Base-by-base conservation (phyloP, 1,140 invertebrate species). In the Bicyclus anynana region DNA sequence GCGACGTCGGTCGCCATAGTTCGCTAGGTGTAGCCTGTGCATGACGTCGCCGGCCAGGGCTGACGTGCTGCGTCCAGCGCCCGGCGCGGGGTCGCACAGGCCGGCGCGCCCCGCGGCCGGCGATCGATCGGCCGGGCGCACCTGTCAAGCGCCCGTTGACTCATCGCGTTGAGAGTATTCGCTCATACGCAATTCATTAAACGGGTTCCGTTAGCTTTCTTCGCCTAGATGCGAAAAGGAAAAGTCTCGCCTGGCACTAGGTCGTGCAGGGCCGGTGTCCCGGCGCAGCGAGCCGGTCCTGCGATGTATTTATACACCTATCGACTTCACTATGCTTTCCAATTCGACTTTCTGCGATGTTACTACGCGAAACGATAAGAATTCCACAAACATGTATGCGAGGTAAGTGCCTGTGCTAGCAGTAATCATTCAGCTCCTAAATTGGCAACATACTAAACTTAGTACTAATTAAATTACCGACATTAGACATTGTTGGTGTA, bases 121-220 rank as follows among this genome's bases (percentile, higher is more conserved):
- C 62, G 69, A 87, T 87, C 84, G 82, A 87, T 87, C 78, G 75
- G 63, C 72, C 77, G 70, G 77, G 73, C 80, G 70, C 81, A 82
- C 72, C 80, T 87, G 84, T 87, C 84, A 84, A 83, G 74, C 72
- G 75, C 77, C 73, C 77, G 80, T 85, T 87, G 82, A 85, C 80
- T 87, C 82, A 87, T 85, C 82, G 70, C 64, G 54, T 50, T 60
- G 60, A 59, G 54, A 62, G 40, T 62, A 69, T 71, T 74, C 76
- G 79, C 73, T 71, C 71, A 80, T 84, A 84, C 78, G 81, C 75
- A 82, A 76, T 84, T 83, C 63, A 46, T 44, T 23, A 7, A 68
- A 69, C 77, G 57, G 61, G 54, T 73, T 69, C 66, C 65, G 59
- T 62, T 73, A 65, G 53, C 37, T 65, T 71, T 61, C 48, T 49